Conservation (phyloP, 2,113 vertebrate genomes). For the Tyto alba region DNA sequence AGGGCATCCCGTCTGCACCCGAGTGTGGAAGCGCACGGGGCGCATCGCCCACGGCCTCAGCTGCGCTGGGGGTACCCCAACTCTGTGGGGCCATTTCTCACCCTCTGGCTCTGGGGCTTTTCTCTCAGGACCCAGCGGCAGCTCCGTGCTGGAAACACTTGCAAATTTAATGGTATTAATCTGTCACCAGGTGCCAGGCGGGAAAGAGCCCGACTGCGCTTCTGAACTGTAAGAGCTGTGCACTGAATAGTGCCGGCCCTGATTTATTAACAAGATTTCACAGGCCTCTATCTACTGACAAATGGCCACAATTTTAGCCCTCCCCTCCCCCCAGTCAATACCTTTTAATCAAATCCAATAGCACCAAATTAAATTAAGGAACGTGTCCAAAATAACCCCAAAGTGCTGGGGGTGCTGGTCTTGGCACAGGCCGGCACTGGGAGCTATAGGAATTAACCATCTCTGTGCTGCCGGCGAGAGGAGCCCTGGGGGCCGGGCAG, state of each 20-base stretch:
- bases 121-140: background rate
- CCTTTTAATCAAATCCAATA: slow-evolving; percentile 69
- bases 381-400: background rate
- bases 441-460: background rate
- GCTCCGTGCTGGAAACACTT: background rate
- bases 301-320: slow-evolving; percentile 61
- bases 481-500: fast-evolving
- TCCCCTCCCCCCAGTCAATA: slow-evolving; percentile 54
- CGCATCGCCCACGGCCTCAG: fast-evolving
- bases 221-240: background rate
- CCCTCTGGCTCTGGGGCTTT: background rate
- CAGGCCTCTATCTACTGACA: slow-evolving; percentile 50
- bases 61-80: background rate
- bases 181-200: slow-evolving; percentile 5
- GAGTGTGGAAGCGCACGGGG: fast-evolving
- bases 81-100: background rate
- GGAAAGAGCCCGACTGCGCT: background rate
- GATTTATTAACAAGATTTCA: slow-evolving; percentile 65
- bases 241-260: background rate
- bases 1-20: fast-evolving
- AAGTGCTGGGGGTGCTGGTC: background rate
- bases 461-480: background rate
- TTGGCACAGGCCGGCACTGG: background rate
- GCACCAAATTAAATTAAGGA: slow-evolving; percentile 65
- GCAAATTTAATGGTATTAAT: slow-evolving; percentile 16